A percentile compares a stretch with the other conserved stretches of the same genome.
Conservation (phyloP, 1,140 invertebrate genomes). For the Pseudomyrmex pallidus region DNA sequence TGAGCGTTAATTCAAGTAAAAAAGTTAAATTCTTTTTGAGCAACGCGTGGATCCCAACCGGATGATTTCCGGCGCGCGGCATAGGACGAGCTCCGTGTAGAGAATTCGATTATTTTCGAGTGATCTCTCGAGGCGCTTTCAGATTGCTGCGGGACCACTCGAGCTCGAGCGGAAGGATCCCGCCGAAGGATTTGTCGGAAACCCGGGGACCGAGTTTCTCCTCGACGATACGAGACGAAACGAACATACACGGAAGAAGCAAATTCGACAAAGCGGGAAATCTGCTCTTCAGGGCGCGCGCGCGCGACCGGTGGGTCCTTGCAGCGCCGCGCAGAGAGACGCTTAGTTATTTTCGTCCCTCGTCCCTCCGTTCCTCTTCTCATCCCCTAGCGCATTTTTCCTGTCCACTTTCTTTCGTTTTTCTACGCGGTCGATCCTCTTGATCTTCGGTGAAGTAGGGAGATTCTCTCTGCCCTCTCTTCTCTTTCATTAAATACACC, state of each 20-base stretch:
- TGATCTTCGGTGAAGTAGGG: constrained; percentile 75
- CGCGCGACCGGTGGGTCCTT: constrained; percentile 9
- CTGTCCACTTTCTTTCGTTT: constrained; percentile 70
- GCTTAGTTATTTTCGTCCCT: constrained; percentile 69
- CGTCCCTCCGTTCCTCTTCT: constrained; percentile 15
- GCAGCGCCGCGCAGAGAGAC: constrained; percentile 14
- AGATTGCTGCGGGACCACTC: constrained; percentile 60
- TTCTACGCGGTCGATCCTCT: constrained; percentile 71
- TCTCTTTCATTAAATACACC: constrained; percentile 82
- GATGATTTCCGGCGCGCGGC: not conserved
- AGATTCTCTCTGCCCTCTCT: constrained; percentile 56
- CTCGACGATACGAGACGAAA: not conserved
- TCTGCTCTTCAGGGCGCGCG: constrained; percentile 45
- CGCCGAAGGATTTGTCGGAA: constrained; percentile 45
- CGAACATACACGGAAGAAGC: constrained; percentile 61
- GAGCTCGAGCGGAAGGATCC: constrained; percentile 28
- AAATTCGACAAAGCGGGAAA: constrained; percentile 69
- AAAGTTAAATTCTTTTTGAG: too few relatives aligned
- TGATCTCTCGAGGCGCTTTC: constrained; percentile 70
- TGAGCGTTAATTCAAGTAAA: too few relatives aligned
- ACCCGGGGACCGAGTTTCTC: not conserved
- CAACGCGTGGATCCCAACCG: too few relatives aligned
- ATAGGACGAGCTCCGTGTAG: not conserved
- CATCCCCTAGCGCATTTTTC: not conserved
- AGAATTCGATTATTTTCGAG: constrained; percentile 79